A percentile compares a stretch with the other conserved stretches of the same genome.
Conservation (phyloP, 2,888 invertebrate species). For the Zaprionus bogoriensis region DNA sequence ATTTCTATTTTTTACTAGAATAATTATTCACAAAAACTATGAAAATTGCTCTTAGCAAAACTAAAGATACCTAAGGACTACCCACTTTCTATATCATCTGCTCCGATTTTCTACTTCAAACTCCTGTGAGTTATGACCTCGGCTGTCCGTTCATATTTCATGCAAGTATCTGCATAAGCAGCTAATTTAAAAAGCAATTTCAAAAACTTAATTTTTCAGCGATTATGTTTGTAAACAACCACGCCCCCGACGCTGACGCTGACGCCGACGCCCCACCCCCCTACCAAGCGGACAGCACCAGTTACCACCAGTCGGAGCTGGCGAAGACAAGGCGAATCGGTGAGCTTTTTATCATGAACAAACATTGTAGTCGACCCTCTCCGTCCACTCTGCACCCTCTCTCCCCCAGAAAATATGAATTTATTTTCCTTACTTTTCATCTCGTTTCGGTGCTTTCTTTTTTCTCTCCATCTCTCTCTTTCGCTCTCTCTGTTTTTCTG, state of each 20-base stretch:
- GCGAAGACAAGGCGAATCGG: conserved; percentile 36
- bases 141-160: conserved; percentile 48
- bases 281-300: conserved; percentile 9
- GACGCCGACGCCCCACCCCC: neutral
- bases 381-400: conserved; percentile 1
- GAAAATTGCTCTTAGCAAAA: too few relatives aligned
- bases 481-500: too few relatives aligned
- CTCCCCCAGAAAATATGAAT: conserved; percentile 64
- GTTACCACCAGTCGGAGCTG: conserved; percentile 36
- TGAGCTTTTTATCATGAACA: conserved; percentile 58
- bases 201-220: conserved; percentile 81
- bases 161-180: conserved; percentile 57
- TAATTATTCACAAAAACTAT: too few relatives aligned
- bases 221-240: conserved; percentile 80
- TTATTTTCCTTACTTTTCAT: conserved; percentile 80
- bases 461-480: conserved; percentile 26
- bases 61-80: too few relatives aligned
- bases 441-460: conserved; percentile 51
- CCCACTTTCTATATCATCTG: too few relatives aligned
- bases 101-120: neutral
- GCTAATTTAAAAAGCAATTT: conserved; percentile 82
- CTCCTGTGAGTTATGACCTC: conserved; percentile 38
- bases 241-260: conserved; percentile 14
- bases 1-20: too few relatives aligned
- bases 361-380: conserved; percentile 52